Evolutionary conservation across 2,888 invertebrate species (phyloP).

Genomic region (Aspidapion aeneum): DNA sequence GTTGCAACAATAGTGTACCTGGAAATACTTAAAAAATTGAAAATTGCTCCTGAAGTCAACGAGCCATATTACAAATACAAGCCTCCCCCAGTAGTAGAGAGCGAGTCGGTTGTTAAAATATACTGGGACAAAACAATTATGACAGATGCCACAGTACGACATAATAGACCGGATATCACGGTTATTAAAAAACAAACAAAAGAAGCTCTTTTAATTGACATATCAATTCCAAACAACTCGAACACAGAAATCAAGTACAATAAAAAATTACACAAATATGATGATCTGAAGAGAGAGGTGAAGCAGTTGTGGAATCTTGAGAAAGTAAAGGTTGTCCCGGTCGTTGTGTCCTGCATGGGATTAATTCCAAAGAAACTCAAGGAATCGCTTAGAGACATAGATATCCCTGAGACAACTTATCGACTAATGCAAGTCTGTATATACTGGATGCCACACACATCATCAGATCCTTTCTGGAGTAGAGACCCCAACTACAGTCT

Average conservation of each 20-base stretch:
- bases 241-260: background rate
- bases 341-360: background rate
- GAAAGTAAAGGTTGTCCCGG: background rate
- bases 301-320: background rate
- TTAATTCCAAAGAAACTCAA: background rate
- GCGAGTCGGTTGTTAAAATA: background rate
- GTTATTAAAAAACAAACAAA: constrained; percentile 1
- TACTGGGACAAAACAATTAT: background rate
- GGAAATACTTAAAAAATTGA: background rate
- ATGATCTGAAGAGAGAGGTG: background rate
- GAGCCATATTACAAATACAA: background rate
- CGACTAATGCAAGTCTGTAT: background rate
- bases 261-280: background rate
- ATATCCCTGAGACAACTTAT: background rate
- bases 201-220: background rate
- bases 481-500: background rate
- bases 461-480: background rate
- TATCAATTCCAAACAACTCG: constrained; percentile 1
- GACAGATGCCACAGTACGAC: background rate
- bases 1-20: background rate
- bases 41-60: background rate
- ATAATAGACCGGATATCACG: constrained; percentile 3
- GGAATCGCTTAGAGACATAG: background rate
- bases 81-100: background rate
- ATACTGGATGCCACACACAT: background rate